Base-by-base conservation (phyloP, 2,888 invertebrate species). In the Sisyra terminalis region DNA sequence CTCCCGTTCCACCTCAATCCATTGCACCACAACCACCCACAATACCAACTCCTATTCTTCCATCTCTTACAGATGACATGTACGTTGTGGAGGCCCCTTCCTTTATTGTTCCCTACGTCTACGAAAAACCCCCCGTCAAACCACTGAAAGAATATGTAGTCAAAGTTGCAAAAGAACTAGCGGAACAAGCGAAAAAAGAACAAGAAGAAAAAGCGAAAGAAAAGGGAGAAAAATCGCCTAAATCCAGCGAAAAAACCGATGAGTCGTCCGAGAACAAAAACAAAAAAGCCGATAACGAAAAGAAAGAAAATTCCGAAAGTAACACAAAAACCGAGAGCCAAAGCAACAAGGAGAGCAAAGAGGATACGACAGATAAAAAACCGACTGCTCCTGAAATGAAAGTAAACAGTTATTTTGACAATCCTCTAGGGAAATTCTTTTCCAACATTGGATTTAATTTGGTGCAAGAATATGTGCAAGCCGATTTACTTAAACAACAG, bases 81-180 rank as follows among this genome's bases (percentile, higher is more conserved):
- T 89, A 82, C 59, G 88, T 90, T 9, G 81, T 90, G 8, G 89
- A 90, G 61, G 89, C 89, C 18, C 89, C 90, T 5, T 89, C 88
- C 15, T 89, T 90, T 57, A 88, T 90, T 56, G 89, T 90, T 50
- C 90, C 90, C 38, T 90, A 90, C 58, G 86, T 90, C 15, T 89
- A 89, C 61, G 89, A 90, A 58, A 89, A 89, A 58, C 86, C 88
- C 8, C 86, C 89, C 1, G 60, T 79, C 4, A 78, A 80, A 53
- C 79, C 81, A 44, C 71, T 89, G 47, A 79, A 77, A 56, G 77
- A 81, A 49, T 79, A 79, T 57, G 72, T 85, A 24, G 67, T 67
- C 29, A 68, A 71, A 51, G 63, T 80, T 47, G 75, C 73, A 30
- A 70, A 71, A 48, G 72, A 75, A 49, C 59, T 66, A 44, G 63